Conservation (phyloP, 2,888 invertebrate species). For the Gryllus longicercus region DNA sequence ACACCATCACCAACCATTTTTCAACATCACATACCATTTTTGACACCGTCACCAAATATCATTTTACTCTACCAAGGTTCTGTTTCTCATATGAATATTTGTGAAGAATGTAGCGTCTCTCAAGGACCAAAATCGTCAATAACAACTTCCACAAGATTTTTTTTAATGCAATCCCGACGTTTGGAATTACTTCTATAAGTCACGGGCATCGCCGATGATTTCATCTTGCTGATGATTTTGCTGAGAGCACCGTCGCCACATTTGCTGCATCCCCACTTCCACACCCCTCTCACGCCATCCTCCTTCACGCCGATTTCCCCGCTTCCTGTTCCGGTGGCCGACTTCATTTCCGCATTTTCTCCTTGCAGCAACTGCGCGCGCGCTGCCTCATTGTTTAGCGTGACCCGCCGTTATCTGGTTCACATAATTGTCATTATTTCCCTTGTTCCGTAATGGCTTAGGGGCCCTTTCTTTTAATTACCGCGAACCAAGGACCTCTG, state of each 20-base stretch:
- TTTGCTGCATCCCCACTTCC: background rate
- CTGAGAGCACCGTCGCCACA: background rate
- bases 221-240: background rate
- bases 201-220: background rate
- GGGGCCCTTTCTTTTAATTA: slow-evolving; percentile 2
- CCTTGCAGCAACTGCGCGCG: background rate
- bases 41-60: too few species aligned
- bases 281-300: background rate
- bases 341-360: background rate
- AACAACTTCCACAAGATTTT: too few species aligned
- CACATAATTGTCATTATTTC: background rate
- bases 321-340: background rate
- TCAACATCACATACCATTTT: too few species aligned
- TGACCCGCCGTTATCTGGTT: background rate
- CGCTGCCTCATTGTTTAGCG: slow-evolving; percentile 1
- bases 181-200: background rate
- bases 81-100: too few species aligned
- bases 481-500: background rate
- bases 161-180: too few species aligned
- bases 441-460: background rate
- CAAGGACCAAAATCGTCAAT: too few species aligned
- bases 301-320: background rate
- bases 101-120: too few species aligned
- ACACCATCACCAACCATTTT: too few species aligned
- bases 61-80: too few species aligned